A percentile compares a stretch with the other conserved stretches of the same genome.
Evolutionary conservation across 2,888 invertebrate species (phyloP).

Genomic region (Linnaemya tessellans): DNA sequence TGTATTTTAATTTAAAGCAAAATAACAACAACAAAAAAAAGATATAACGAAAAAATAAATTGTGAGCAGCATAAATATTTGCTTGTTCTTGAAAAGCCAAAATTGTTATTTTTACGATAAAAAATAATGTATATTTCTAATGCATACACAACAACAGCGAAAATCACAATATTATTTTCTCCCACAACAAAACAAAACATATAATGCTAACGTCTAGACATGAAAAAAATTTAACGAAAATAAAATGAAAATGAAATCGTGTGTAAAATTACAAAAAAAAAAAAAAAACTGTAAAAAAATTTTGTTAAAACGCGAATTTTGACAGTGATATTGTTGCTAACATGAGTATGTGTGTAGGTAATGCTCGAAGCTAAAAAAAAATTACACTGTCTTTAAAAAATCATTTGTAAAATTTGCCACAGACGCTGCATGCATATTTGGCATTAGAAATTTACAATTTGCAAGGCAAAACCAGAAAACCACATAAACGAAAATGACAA

Average conservation of each 20-base stretch:
- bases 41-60: background rate
- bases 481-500: too few relatives aligned
- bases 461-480: too few relatives aligned
- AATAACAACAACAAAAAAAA: background rate
- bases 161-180: background rate
- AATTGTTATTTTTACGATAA: background rate
- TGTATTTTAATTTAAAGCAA: background rate
- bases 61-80: background rate
- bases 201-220: constrained; percentile 47
- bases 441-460: too few relatives aligned
- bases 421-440: too few relatives aligned
- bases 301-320: background rate
- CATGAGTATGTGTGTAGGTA: background rate
- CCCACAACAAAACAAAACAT: constrained; percentile 8
- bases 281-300: constrained; percentile 3
- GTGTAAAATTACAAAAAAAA: constrained; percentile 11
- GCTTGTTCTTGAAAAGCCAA: background rate
- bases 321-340: background rate
- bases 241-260: constrained; percentile 16
- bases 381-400: too few relatives aligned
- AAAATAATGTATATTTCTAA: constrained; percentile 4
- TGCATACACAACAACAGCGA: background rate
- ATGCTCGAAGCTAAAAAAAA: too few relatives aligned
- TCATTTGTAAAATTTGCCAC: too few relatives aligned
- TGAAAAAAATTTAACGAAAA: constrained; percentile 17